These are phyloP conservation scores for Stramonita haemastoma DNA, from an alignment of 2,888 invertebrate genomes.

Conservation along the genomic window DNA sequence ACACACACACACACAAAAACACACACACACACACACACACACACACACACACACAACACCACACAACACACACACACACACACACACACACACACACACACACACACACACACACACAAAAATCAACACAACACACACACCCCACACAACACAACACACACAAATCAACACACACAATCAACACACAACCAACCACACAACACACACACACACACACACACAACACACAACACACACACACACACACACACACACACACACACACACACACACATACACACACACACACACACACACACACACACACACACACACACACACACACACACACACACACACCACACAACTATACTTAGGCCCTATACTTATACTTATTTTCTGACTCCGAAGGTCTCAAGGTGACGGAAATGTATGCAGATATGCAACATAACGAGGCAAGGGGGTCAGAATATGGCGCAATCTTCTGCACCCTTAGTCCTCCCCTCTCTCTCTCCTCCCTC, in stretches of 20 bases:
- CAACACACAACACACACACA: neutral
- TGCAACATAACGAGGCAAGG: neutral
- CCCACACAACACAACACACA: neutral
- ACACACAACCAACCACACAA: no score
- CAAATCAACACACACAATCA: constrained; percentile 19
- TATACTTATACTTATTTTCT: no score
- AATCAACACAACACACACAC: no score
- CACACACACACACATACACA: constrained; percentile 1
- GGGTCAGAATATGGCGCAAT: no score
- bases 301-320: no score
- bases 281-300: neutral
- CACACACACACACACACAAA: neutral
- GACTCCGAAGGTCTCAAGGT: no score
- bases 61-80: neutral
- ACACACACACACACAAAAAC: constrained; percentile 10
- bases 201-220: constrained; percentile 24
- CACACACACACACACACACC: no score
- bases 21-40: constrained; percentile 27
- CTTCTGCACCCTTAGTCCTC: no score
- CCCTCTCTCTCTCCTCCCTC: no score
- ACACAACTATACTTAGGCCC: no score
- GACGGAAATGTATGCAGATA: no score
- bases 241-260: neutral
- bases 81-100: constrained; percentile 21
- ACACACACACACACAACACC: neutral